Evolutionary conservation across 2,888 invertebrate genomes (phyloP), one percentile per base, ranked within the genome.

Genomic region (Lepidocyrtinus sp.): DNA sequence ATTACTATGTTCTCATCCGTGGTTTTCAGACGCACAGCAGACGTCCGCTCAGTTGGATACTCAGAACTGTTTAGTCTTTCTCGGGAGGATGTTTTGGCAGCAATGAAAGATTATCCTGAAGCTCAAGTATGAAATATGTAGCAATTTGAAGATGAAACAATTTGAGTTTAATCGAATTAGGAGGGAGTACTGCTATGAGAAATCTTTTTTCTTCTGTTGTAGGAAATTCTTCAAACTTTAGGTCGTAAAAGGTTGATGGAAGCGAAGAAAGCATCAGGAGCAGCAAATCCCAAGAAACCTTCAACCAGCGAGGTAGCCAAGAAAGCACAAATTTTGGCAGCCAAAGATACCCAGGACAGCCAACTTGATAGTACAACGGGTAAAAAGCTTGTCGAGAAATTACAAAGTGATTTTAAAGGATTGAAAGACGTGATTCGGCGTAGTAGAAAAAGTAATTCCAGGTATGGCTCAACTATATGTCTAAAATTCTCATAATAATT

Each of bases 31-130:
- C 93, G 98, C 84, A 97, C 98, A 82, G 98, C 98, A 3, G 98
- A 98, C 88, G 98, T 98, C 1, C 92, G 97, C 74, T 97, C 97
- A 0, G 97, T 98, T 0, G 98, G 98, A 0, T 98, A 98, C 88
- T 96, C 97, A 0, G 98, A 98, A 89, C 90, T 98, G 22, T 98
- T 98, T 89, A 97, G 97, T 26, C 90, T 98, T 22, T 97, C 97
- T 0, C 91, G 97, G 2, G 97, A 98, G 89, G 98, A 98, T 88
- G 97, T 98, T 0, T 89, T 98, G 26, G 93, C 94, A 0, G 98
- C 98, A 0, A 96, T 98, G 94, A 97, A 97, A 88, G 98, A 98
- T 88, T 98, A 98, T 87, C 98, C 98, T 0, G 97, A 98, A 89
- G 98, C 98, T 0, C 96, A 97, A 89, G 91, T 91, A 87, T 81